A percentile compares a stretch with the other conserved stretches of the same genome.
These are phyloP conservation scores for Sipunculus nudus DNA, from an alignment of 2,888 invertebrate species.

Conservation along the genomic window DNA sequence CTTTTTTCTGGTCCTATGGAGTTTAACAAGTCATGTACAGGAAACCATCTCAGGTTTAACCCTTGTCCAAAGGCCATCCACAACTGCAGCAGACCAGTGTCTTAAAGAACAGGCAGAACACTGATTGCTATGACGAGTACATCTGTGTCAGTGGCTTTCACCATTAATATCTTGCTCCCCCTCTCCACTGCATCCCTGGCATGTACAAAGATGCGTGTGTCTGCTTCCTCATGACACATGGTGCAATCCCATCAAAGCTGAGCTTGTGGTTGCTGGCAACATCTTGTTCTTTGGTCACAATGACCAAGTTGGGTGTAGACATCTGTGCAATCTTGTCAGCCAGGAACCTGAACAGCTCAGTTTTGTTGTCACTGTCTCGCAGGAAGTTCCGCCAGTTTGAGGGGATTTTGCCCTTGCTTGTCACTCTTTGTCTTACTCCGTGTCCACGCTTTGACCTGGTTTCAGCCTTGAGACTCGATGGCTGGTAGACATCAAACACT, in stretches of 20 bases:
- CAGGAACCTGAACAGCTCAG: conserved; percentile 33
- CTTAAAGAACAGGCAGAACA: conserved; percentile 10
- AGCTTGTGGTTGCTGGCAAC: conserved; percentile 14
- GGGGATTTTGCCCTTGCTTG: conserved; percentile 23
- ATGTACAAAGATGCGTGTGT: conserved; percentile 29
- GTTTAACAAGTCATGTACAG: conserved; percentile 30
- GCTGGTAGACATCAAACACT: conserved; percentile 28
- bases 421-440: conserved; percentile 24
- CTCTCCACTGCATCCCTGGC: conserved; percentile 15
- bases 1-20: conserved; percentile 31
- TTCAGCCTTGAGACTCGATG: conserved; percentile 23
- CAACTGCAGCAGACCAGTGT: conserved; percentile 24
- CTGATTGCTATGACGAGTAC: conserved; percentile 16
- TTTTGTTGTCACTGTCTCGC: conserved; percentile 26
- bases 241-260: conserved; percentile 8
- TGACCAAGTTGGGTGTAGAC: conserved; percentile 14
- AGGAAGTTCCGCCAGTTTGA: conserved; percentile 31
- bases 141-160: conserved; percentile 23
- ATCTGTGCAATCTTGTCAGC: conserved; percentile 23
- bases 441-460: conserved; percentile 23
- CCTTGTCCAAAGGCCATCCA: conserved; percentile 39
- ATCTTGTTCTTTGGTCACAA: conserved; percentile 30
- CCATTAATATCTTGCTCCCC: conserved; percentile 15
- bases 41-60: conserved; percentile 30
- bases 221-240: no score